Evolutionary conservation across 2,113 vertebrate species (phyloP).

Genomic region (Panthera tigris): DNA sequence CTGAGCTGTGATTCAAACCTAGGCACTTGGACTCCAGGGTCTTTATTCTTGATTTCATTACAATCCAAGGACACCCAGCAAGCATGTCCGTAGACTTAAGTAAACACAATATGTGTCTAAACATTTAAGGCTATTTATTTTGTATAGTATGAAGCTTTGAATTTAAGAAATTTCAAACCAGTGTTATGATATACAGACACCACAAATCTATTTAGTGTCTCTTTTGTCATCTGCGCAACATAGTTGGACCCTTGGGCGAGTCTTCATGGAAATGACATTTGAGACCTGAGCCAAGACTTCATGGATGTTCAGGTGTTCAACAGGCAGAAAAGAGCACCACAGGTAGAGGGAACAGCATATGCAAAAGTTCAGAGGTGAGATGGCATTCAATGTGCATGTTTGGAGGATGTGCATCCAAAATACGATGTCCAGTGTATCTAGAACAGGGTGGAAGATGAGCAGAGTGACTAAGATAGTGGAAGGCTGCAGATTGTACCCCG

Average conservation of each 20-base stretch:
- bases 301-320: neutral
- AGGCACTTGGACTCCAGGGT: neutral
- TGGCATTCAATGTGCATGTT: neutral
- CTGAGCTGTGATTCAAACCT: neutral
- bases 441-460: neutral
- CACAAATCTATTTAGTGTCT: neutral
- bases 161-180: neutral
- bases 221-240: neutral
- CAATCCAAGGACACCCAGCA: neutral
- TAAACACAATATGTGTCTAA: neutral
- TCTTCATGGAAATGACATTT: neutral
- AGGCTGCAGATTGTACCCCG: neutral
- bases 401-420: neutral
- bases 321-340: neutral
- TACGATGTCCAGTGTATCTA: neutral
- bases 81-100: neutral
- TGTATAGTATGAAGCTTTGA: conserved; percentile 20
- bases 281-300: neutral
- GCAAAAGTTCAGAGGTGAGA: neutral
- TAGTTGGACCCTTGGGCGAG: neutral
- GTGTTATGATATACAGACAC: neutral
- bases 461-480: neutral
- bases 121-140: neutral
- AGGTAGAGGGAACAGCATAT: neutral
- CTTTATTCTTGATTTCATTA: neutral